Base-by-base conservation (phyloP, 2,113 vertebrate species). In the Collichthys lucidus region DNA sequence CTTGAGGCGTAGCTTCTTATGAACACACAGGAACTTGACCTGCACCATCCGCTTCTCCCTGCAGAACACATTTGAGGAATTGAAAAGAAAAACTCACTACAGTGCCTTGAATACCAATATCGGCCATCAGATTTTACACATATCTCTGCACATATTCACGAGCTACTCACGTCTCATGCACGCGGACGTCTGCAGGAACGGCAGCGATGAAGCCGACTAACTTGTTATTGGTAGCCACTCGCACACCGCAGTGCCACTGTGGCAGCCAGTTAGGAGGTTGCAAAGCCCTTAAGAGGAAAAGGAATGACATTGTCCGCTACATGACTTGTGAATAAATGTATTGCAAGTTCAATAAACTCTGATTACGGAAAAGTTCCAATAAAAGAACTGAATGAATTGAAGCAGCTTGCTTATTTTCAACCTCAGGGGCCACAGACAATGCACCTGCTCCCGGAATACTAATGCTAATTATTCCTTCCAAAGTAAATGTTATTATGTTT, bases 131-230 rank as follows among this genome's bases (percentile, higher is more conserved):
- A 56, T 61, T 74, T 56, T 60, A 68, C 31, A 64, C 61, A 63
- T 2, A 55, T 19, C 14, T 72, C 44, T 71, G 52, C 35, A 59
- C 56, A 56, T 46, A 74, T 73, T 47, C 14, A 72, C 24, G 72
- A 79, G 62, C 9, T 64, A 95, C 98, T 97, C 92, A 99, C 98
- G 71, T 95, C 85, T 98, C 96, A 20, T 97, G 97, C 92, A 98
- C 95, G 68, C 95, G 93, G 85, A 98, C 94, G 8, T 93, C 94
- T 80, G 95, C 96, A n/a, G 98, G 98, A 86, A 98, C 96, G 0
- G 97, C 98, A 0, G 97, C 97, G 83, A 99, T 97, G 92, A 99
- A 99, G 47, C 98, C 98, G 29, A 99, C 97, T 75, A 99, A 92
- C 84, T 99, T 99, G 89, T 96, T 96, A 93, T 97, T 99, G 75